phyloP scores from a whole-genome alignment of 1,140 invertebrate species.

The Lamellibrachia luymesi region DNA sequence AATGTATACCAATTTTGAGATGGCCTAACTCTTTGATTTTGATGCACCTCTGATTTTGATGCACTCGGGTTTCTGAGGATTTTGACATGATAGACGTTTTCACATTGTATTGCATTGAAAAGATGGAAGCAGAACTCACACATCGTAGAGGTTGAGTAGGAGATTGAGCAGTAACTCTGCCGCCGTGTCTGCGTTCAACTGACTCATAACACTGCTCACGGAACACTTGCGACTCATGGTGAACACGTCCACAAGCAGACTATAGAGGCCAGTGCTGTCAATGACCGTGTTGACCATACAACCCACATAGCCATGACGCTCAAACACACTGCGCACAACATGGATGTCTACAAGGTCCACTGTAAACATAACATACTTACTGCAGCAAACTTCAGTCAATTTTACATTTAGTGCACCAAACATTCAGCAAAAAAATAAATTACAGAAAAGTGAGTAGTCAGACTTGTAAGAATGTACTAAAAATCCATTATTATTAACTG shows the following conservation, averaged over 20 bases:
- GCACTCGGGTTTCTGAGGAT: too few relatives aligned
- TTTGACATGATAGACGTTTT: too few relatives aligned
- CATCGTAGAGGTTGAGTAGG: constrained; percentile 67
- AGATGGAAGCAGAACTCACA: constrained; percentile 13
- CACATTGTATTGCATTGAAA: not conserved
- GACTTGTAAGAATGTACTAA: not conserved
- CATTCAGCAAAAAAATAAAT: too few relatives aligned
- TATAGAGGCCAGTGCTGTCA: constrained; percentile 49
- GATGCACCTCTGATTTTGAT: too few relatives aligned
- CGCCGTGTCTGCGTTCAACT: constrained; percentile 55
- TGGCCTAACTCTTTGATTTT: too few relatives aligned
- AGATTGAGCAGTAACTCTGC: constrained; percentile 65
- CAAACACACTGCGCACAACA: constrained; percentile 63
- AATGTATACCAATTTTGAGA: too few relatives aligned
- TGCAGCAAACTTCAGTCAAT: not conserved
- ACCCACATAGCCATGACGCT: constrained; percentile 63
- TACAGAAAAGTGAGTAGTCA: too few relatives aligned
- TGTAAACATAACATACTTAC: constrained; percentile 52
- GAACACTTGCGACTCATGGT: constrained; percentile 59
- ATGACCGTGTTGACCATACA: constrained; percentile 66
- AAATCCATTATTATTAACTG: not conserved
- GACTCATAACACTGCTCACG: constrained; percentile 1
- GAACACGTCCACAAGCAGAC: constrained; percentile 52
- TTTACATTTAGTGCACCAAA: too few relatives aligned
- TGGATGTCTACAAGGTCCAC: constrained; percentile 64